Evolutionary conservation across 2,113 vertebrate species (phyloP).

Genomic region (Mustela nigripes): DNA sequence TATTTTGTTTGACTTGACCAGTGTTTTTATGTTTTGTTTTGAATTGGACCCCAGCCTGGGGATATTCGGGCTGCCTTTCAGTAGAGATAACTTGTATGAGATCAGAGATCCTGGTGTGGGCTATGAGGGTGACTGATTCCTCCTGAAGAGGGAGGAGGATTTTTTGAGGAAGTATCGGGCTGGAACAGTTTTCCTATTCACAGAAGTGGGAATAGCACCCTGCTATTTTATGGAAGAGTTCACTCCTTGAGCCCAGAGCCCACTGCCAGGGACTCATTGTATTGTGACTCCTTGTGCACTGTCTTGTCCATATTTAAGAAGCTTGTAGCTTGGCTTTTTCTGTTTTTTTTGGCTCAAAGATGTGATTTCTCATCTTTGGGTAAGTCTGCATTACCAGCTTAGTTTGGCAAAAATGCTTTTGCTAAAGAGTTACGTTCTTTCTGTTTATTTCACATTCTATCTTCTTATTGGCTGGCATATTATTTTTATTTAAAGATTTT

Average conservation of each 20-base stretch:
- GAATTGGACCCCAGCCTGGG: not conserved
- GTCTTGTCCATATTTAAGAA: not conserved
- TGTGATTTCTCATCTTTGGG: not conserved
- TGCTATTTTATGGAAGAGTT: not conserved
- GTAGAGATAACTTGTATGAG: not conserved
- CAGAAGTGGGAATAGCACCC: not conserved
- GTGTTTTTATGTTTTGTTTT: not conserved
- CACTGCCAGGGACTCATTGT: not conserved
- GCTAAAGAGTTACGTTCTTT: not conserved
- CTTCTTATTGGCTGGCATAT: not conserved
- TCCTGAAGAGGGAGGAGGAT: not conserved
- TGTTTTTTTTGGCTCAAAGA: not conserved
- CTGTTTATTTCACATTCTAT: not conserved
- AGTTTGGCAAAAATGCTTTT: conserved; percentile 21
- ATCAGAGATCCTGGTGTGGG: not conserved
- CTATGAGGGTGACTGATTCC: not conserved
- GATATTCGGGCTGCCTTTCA: not conserved
- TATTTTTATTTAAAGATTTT: too few relatives aligned
- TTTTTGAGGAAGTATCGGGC: not conserved
- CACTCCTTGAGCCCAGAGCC: not conserved
- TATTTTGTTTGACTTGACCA: conserved; percentile 11
- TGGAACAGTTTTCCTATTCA: not conserved
- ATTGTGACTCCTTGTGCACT: not conserved
- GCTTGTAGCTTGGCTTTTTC: not conserved
- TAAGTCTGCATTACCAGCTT: not conserved